Evolutionary conservation across 2,888 invertebrate species (phyloP), one percentile per base, ranked within the genome.

Genomic region (Morpho helenor): DNA sequence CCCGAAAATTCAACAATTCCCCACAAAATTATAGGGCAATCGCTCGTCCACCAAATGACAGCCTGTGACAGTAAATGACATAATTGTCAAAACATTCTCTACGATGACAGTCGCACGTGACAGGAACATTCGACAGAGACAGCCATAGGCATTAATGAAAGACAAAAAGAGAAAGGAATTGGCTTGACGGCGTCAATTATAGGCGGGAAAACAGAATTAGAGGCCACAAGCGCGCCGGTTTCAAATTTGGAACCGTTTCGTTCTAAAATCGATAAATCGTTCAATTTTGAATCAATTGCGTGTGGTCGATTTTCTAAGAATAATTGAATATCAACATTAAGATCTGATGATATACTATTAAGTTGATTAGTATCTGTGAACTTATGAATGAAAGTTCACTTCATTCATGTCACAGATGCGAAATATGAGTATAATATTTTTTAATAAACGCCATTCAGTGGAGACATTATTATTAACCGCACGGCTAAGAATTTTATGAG

Each of bases 81-180:
- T 90, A 90, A 90, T 90, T 89, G 90, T 89, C 90, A 83, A 89
- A 90, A 89, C 89, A 87, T 86, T 86, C 84, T 85, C 80, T 79
- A 75, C 84, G 79, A 80, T 87, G 87, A 87, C 83, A 82, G 72
- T 70, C 82, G 87, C 87, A 90, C 90, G 90, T 90, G 90, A 89
- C 87, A 87, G 73, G 73, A 72, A 70, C 73, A 68, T 57, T 56
- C 61, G 77, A 82, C 49, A 68, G 78, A 76, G 84, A 87, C 66
- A 57, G 63, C 63, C 9, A 64, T 69, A 79, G 51, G 40, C 40
- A 59, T 44, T 10, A n/a, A 6, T 7, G 9, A 7, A 59, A 60
- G 76, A 49, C 46, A 46, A 71, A 82, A 62, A 48, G 74, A 66
- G 82, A 87, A 62, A 69, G 64, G 70, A 70, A 72, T 82, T 80